Evolutionary conservation across 2,113 vertebrate species (phyloP).

Genomic region (Athene noctua): DNA sequence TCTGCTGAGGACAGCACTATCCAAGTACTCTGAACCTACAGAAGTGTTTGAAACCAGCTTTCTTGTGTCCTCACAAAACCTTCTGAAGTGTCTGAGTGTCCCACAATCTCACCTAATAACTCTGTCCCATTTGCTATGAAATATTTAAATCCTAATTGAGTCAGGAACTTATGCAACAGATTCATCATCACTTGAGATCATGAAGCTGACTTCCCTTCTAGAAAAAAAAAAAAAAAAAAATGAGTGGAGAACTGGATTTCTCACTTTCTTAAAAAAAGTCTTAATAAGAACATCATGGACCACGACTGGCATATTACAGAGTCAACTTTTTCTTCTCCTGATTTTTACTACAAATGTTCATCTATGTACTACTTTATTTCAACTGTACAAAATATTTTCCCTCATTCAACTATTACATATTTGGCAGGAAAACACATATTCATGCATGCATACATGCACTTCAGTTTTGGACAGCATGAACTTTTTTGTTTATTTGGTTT

Average conservation of each 20-base stretch:
- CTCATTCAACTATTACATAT: neutral
- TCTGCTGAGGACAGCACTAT: neutral
- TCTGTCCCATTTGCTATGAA: conserved; percentile 18
- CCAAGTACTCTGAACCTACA: neutral
- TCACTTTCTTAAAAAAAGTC: neutral
- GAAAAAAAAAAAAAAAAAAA: conserved; percentile 3
- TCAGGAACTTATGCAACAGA: neutral
- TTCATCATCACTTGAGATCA: conserved; percentile 24
- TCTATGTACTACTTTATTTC: neutral
- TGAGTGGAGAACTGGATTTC: neutral
- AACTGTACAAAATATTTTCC: neutral
- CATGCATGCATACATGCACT: neutral
- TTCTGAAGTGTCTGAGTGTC: neutral
- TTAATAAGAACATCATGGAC: neutral
- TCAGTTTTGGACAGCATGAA: neutral
- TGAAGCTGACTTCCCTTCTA: neutral
- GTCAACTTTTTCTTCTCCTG: neutral
- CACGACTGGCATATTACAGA: neutral
- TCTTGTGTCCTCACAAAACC: neutral
- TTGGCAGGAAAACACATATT: neutral
- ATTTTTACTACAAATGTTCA: neutral
- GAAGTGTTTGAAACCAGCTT: neutral
- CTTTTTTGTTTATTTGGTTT: neutral
- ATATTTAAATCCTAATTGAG: conserved; percentile 48
- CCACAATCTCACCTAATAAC: neutral